Evolutionary conservation across 1,140 invertebrate species (phyloP).

Genomic region (Drosophila sturtevanti): DNA sequence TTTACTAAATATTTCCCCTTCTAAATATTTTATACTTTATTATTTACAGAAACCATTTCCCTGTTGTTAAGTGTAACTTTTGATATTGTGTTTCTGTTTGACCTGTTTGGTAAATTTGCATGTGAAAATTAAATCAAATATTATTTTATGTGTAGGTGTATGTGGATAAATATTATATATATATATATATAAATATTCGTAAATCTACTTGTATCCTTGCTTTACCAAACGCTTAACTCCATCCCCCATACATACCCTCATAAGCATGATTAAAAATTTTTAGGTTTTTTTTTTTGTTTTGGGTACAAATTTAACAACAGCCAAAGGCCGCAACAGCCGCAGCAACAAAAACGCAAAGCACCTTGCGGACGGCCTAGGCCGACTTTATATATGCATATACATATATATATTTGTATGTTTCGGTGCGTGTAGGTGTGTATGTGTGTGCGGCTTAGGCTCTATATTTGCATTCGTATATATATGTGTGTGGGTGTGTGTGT

Average conservation of each 20-base stretch:
- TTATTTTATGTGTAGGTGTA: neutral
- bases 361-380: constrained; percentile 36
- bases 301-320: constrained; percentile 49
- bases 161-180: neutral
- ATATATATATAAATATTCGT: constrained; percentile 13
- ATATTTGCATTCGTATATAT: constrained; percentile 68
- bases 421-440: constrained; percentile 6
- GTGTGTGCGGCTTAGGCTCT: constrained; percentile 48
- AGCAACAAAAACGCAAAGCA: constrained; percentile 50
- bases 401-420: neutral
- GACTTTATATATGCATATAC: constrained; percentile 17
- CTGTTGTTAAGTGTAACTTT: neutral
- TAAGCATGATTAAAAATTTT: constrained; percentile 74
- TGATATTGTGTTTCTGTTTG: constrained; percentile 10
- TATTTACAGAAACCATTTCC: neutral
- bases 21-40: too few relatives aligned
- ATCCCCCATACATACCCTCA: constrained; percentile 24
- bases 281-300: neutral
- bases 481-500: constrained; percentile 41
- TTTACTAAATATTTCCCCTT: too few relatives aligned
- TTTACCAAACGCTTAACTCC: neutral
- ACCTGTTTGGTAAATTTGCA: constrained; percentile 41
- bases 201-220: constrained; percentile 34
- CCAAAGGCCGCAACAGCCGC: constrained; percentile 34
- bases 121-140: constrained; percentile 20